phyloP scores from a whole-genome alignment of 2,113 vertebrate species.

The Neodontobutis hainanensis region DNA sequence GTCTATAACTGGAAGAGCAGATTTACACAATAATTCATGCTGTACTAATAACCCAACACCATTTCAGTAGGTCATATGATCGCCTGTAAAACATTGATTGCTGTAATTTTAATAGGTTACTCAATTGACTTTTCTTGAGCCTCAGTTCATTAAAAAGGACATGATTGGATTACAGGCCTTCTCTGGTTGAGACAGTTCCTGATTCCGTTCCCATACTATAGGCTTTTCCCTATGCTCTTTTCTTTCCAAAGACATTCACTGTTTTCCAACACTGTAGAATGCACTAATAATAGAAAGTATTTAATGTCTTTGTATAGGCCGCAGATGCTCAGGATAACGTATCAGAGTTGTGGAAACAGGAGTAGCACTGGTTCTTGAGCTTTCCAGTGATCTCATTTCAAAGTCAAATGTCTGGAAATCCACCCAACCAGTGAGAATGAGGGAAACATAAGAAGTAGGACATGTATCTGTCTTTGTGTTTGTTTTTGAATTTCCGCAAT shows the following conservation, averaged over 20 bases:
- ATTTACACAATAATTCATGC: not conserved
- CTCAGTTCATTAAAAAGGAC: slow-evolving; percentile 13
- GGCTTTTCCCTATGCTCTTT: not conserved
- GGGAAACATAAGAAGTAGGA: slow-evolving; percentile 17
- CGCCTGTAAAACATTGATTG: slow-evolving; percentile 3
- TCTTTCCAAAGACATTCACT: slow-evolving; percentile 10
- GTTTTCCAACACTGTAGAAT: not conserved
- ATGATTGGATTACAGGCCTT: not conserved
- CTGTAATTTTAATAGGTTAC: slow-evolving; percentile 5
- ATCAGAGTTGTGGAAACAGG: slow-evolving; percentile 7
- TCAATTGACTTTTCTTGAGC: slow-evolving; percentile 17
- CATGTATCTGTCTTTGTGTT: not conserved
- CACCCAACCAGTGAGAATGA: slow-evolving; percentile 4
- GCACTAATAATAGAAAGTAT: slow-evolving; percentile 8
- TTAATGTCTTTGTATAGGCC: slow-evolving; percentile 1
- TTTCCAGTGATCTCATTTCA: slow-evolving; percentile 23
- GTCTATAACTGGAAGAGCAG: not conserved
- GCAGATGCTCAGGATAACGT: not conserved
- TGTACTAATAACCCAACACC: not conserved
- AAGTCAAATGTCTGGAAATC: slow-evolving; percentile 12
- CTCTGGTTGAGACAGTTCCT: not conserved
- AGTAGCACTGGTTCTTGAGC: not conserved
- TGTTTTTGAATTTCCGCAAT: slow-evolving; percentile 23
- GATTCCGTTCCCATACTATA: not conserved
- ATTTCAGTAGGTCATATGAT: not conserved